phyloP scores from a whole-genome alignment of 2,888 invertebrate genomes.

The Noctuana brunneofusca region DNA sequence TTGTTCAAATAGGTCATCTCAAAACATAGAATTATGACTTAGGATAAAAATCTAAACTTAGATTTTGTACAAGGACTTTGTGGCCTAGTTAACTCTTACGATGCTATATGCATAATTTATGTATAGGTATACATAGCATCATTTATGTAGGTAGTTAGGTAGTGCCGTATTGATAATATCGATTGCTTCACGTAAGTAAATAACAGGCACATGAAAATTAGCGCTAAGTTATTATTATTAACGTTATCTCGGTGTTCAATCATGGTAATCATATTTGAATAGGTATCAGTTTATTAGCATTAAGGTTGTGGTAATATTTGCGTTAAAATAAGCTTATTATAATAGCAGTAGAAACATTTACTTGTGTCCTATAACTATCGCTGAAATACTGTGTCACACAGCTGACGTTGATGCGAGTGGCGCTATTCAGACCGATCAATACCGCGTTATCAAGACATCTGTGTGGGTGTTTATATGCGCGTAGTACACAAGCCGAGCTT shows the following conservation, averaged over 20 bases:
- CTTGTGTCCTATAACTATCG: background rate
- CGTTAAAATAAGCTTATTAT: background rate
- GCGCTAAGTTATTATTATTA: too few relatives aligned
- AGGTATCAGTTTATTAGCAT: background rate
- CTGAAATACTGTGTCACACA: slow-evolving; percentile 26
- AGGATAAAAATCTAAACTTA: background rate
- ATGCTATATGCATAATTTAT: too few relatives aligned
- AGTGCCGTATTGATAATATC: background rate
- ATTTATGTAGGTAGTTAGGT: background rate
- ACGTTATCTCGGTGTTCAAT: too few relatives aligned
- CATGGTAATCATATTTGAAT: too few relatives aligned
- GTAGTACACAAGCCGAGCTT: slow-evolving; percentile 69
- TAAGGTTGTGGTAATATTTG: background rate
- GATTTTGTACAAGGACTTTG: slow-evolving; percentile 4
- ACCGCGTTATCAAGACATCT: slow-evolving; percentile 73
- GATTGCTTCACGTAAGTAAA: background rate
- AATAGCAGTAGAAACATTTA: background rate
- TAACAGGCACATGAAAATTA: background rate
- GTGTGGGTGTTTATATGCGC: slow-evolving; percentile 78
- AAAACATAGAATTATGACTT: too few relatives aligned
- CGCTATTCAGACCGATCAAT: slow-evolving; percentile 72
- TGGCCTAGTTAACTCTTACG: background rate
- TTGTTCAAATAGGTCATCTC: too few relatives aligned
- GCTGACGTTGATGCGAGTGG: slow-evolving; percentile 39
- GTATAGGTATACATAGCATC: background rate